These are phyloP conservation scores for Hirtodrosophila duncani DNA, from an alignment of 2,888 invertebrate species.

Conservation along the genomic window DNA sequence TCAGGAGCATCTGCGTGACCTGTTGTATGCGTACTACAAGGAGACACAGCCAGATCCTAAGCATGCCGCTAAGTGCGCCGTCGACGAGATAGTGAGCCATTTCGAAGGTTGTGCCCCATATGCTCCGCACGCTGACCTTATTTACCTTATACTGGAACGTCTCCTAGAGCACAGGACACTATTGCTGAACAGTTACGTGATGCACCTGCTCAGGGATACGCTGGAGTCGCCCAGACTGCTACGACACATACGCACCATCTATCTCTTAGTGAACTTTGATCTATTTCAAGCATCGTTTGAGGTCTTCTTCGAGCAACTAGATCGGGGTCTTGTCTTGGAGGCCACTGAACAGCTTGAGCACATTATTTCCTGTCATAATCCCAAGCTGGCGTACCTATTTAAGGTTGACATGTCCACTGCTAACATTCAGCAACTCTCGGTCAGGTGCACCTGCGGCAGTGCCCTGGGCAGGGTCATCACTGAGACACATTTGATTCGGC, in stretches of 20 bases:
- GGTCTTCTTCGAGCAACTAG: neutral
- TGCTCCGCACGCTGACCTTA: slow-evolving; percentile 18
- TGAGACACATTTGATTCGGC: slow-evolving; percentile 7
- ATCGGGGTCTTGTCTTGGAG: neutral
- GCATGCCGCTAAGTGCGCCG: neutral
- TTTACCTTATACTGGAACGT: slow-evolving; percentile 10
- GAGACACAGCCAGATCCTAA: slow-evolving; percentile 15
- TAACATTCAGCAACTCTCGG: neutral
- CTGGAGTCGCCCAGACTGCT: slow-evolving; percentile 1
- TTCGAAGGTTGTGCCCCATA: slow-evolving; percentile 15
- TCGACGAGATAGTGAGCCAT: slow-evolving; percentile 20
- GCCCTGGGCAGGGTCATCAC: slow-evolving; percentile 13
- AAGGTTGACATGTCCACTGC: neutral
- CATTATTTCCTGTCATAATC: slow-evolving; percentile 8
- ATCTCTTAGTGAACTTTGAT: slow-evolving; percentile 9
- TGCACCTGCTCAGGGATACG: slow-evolving; percentile 2
- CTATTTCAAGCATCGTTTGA: neutral
- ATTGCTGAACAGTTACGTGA: slow-evolving; percentile 17
- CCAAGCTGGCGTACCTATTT: neutral
- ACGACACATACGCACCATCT: slow-evolving; percentile 8
- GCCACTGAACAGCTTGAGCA: slow-evolving; percentile 5
- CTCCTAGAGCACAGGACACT: slow-evolving; percentile 5
- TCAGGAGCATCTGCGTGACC: slow-evolving; percentile 4
- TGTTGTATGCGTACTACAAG: slow-evolving; percentile 28
- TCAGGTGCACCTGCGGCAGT: neutral